Conservation (phyloP, 2,888 invertebrate species). For the Leptopilina syphax region DNA sequence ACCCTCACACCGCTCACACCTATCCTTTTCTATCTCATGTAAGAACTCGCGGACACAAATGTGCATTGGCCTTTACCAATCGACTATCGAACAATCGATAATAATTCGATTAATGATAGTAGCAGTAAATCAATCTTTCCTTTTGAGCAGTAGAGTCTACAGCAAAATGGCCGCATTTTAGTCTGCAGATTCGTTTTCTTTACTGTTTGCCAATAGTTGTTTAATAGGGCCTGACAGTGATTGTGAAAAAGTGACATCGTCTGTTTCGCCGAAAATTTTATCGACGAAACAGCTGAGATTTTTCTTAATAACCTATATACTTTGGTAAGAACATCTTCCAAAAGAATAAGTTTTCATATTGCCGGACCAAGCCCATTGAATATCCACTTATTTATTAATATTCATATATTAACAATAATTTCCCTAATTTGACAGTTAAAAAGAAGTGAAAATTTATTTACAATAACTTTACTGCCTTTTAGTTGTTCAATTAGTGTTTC, state of each 20-base stretch:
- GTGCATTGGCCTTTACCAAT: no score
- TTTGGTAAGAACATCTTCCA: conserved; percentile 55
- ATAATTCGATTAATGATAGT: not conserved
- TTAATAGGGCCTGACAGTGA: conserved; percentile 77
- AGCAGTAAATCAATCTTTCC: not conserved
- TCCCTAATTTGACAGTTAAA: conserved; percentile 14
- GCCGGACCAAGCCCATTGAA: conserved; percentile 71
- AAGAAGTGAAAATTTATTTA: not conserved
- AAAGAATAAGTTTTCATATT: conserved; percentile 43
- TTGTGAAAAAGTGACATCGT: conserved; percentile 64
- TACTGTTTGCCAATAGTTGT: conserved; percentile 86
- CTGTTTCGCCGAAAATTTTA: conserved; percentile 76
- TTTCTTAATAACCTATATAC: conserved; percentile 75
- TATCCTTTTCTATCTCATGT: no score
- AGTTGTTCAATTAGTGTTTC: not conserved
- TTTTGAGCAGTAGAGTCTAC: conserved; percentile 61
- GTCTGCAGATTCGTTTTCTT: conserved; percentile 84
- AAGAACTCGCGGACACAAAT: no score
- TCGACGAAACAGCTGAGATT: conserved; percentile 71
- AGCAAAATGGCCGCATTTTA: conserved; percentile 93
- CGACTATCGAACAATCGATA: not conserved
- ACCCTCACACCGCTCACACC: no score
- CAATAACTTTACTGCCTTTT: conserved; percentile 14
- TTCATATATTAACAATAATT: conserved; percentile 49
- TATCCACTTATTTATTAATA: conserved; percentile 62